A percentile compares a stretch with the other conserved stretches of the same genome.
Evolutionary conservation across 2,888 invertebrate species (phyloP).

Genomic region (Labia minor): DNA sequence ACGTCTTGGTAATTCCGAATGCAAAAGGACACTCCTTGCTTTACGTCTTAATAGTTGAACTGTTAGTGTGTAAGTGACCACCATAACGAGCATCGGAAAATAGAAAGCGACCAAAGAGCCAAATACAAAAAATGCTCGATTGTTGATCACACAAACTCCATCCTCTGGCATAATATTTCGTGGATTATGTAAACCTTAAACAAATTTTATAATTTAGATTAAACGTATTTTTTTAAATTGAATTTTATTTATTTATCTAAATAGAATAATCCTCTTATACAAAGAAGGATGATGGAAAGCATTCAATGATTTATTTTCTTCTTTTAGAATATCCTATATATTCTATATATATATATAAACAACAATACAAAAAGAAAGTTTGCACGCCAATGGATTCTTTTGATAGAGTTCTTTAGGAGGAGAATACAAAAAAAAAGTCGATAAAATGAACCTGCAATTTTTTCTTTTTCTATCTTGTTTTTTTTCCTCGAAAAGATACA

Average conservation of each 20-base stretch:
- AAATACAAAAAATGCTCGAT: constrained; percentile 75
- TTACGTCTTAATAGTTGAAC: constrained; percentile 74
- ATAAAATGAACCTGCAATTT: background rate
- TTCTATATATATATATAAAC: background rate
- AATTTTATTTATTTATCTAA: no score
- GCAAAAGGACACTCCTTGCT: constrained; percentile 40
- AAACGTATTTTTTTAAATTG: background rate
- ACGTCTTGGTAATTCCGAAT: constrained; percentile 39
- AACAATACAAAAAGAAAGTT: background rate
- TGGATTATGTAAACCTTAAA: constrained; percentile 61
- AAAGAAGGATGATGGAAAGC: no score
- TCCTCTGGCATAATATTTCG: constrained; percentile 71
- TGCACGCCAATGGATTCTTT: background rate
- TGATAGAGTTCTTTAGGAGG: background rate
- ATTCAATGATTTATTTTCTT: no score
- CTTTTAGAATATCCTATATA: no score
- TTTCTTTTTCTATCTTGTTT: background rate
- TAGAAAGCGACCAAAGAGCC: constrained; percentile 90
- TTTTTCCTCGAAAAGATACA: background rate
- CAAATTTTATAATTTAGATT: no score
- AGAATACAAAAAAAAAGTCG: background rate
- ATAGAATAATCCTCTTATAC: background rate
- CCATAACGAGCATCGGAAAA: constrained; percentile 91
- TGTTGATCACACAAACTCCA: constrained; percentile 68
- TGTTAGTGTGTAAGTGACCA: constrained; percentile 80